Evolutionary conservation across 30 jellyfish, hydroid and myxozoan species (phyloP).

Genomic region (Pelagia noctiluca): DNA sequence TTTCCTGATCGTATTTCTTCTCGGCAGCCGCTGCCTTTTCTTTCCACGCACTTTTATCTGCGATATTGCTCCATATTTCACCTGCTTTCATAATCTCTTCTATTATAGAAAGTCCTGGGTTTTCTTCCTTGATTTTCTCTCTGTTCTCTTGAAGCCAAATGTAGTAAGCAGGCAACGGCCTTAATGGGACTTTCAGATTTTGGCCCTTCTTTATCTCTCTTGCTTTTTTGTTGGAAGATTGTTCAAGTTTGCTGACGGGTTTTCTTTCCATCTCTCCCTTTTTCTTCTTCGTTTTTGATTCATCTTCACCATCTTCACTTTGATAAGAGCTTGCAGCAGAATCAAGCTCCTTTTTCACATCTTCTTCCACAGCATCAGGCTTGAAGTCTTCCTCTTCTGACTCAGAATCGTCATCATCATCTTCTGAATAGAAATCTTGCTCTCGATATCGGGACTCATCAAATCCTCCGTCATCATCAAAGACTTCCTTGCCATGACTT

Average conservation of each 20-base stretch:
- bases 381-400: slow-evolving; percentile 85
- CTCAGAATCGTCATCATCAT: slow-evolving; percentile 78
- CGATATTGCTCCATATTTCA: slow-evolving; percentile 73
- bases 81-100: slow-evolving; percentile 92
- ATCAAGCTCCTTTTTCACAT: slow-evolving; percentile 91
- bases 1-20: slow-evolving; percentile 66
- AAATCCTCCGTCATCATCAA: slow-evolving; percentile 83
- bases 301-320: slow-evolving; percentile 65
- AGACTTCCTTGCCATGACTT: slow-evolving; percentile 69
- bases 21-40: slow-evolving; percentile 70
- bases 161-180: slow-evolving; percentile 82
- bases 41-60: slow-evolving; percentile 90
- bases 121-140: slow-evolving; percentile 72
- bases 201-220: slow-evolving; percentile 64
- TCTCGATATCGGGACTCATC: slow-evolving; percentile 90
- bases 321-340: slow-evolving; percentile 80
- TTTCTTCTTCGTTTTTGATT: slow-evolving; percentile 59
- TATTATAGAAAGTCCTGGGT: slow-evolving; percentile 86
- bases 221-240: slow-evolving; percentile 65
- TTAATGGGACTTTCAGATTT: slow-evolving; percentile 85
- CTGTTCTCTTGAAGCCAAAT: slow-evolving; percentile 77
- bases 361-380: slow-evolving; percentile 83
- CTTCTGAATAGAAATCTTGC: slow-evolving; percentile 91
- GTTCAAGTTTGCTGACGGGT: slow-evolving; percentile 42
- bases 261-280: slow-evolving; percentile 72